Evolutionary conservation across 2,888 invertebrate species (phyloP), one percentile per base, ranked within the genome.

Genomic region (Stenotaenia linearis): DNA sequence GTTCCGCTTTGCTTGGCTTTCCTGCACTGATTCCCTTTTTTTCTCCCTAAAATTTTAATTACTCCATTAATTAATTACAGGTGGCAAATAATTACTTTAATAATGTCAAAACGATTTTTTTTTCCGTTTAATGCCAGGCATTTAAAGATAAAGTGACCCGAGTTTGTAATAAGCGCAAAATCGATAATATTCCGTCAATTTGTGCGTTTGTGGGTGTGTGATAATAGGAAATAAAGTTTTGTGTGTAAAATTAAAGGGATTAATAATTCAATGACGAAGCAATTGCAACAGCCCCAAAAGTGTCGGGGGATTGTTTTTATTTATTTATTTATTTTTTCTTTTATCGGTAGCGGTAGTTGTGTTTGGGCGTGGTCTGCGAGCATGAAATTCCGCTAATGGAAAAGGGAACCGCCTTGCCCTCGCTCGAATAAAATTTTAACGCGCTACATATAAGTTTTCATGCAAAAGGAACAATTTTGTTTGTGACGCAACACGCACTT

Each of bases 301-400:
- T 45, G 45, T 45, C 45, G 45, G 4, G 32, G 32, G 32, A 32
- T 32, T 32, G 32, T 32, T 50, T 18, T 21, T 40, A 40, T 40
- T 50, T 50, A 50, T n/a, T 50, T 50, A 50, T 50, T 50, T 50
- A 50, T 50, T 50, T 50, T 50, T n/a, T 50, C 50, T 50, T 50
- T 50, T 50, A 50, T 69, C 69, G 69, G 69, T 28, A 69, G 69
- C 69, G 69, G 12, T 69, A 69, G 69, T 69, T 25, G 28, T 69
- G 50, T 69, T 69, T 28, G 69, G 69, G 69, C 69, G 69, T 69
- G 69, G 69, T 28, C 15, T 25, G 69, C 25, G 28, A 69, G 69
- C 69, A 69, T 69, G 69, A 69, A 69, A 69, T 69, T 69, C 69
- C 69, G 25, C 25, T 69, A 69, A 69, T 69, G 69, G 69, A 28